phyloP scores from a whole-genome alignment of 2,888 invertebrate genomes.

The Drosophila affinis region DNA sequence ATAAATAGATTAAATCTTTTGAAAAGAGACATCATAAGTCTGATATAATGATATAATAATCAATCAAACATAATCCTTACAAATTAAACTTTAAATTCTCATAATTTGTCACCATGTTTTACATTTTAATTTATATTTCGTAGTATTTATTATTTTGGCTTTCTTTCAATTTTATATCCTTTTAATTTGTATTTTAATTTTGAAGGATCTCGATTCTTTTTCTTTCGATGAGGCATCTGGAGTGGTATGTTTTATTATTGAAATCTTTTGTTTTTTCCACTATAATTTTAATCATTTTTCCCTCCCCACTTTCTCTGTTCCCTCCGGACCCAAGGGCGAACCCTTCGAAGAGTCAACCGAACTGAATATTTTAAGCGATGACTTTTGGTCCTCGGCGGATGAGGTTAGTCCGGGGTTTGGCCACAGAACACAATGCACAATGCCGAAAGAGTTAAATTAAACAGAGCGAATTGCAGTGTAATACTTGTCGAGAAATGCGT shows the following conservation, averaged over 20 bases:
- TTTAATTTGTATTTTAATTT: background rate
- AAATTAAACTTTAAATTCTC: too few relatives aligned
- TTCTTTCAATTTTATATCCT: background rate
- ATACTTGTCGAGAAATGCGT: background rate
- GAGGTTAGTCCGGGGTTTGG: constrained; percentile 32
- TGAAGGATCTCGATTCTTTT: constrained; percentile 48
- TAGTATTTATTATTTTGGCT: background rate
- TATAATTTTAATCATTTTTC: background rate
- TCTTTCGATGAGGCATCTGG: constrained; percentile 37
- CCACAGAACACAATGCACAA: constrained; percentile 1
- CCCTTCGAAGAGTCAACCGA: constrained; percentile 38
- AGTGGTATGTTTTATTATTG: constrained; percentile 41
- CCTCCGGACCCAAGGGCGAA: constrained; percentile 32
- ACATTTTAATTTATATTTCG: constrained; percentile 13
- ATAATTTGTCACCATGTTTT: background rate
- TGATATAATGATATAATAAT: too few relatives aligned
- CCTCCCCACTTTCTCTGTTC: constrained; percentile 17
- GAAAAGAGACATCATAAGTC: too few relatives aligned
- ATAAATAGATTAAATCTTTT: too few relatives aligned
- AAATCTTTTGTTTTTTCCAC: background rate
- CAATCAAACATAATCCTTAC: too few relatives aligned
- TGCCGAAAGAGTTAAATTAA: constrained; percentile 7
- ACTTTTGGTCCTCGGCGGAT: constrained; percentile 14
- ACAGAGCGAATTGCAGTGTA: constrained; percentile 6
- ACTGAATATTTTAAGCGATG: constrained; percentile 27